A percentile compares a stretch with the other conserved stretches of the same genome.
phyloP scores from a whole-genome alignment of 2,113 vertebrate species.

The Enhydra lutris region DNA sequence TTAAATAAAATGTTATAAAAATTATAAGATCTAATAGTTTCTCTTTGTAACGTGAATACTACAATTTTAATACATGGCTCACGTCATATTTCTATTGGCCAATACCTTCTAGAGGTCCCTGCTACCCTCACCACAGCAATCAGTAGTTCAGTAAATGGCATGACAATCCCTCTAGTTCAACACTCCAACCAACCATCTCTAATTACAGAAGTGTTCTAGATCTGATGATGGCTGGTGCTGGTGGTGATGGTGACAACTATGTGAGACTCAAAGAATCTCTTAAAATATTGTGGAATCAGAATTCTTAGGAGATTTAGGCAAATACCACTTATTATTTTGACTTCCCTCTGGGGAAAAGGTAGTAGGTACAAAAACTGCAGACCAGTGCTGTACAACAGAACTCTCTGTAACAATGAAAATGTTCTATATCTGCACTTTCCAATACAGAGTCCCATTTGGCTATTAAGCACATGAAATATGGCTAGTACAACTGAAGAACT shows the following conservation, averaged over 20 bases:
- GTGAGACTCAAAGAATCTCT: constrained; percentile 8
- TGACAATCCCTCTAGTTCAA: background rate
- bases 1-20: background rate
- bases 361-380: background rate
- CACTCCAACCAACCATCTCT: background rate
- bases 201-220: background rate
- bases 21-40: background rate
- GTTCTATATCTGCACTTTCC: background rate
- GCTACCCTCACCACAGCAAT: background rate
- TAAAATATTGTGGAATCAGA: background rate
- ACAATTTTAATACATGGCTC: background rate
- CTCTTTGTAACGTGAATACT: background rate
- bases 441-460: background rate
- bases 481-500: background rate
- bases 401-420: background rate
- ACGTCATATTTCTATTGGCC: background rate
- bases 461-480: background rate
- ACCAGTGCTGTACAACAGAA: background rate
- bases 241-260: no score
- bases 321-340: constrained; percentile 1
- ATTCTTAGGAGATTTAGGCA: background rate
- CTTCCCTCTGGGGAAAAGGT: background rate
- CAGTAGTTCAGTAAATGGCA: background rate
- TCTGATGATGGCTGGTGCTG: background rate
- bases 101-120: background rate